A percentile compares a stretch with the other conserved stretches of the same genome.
phyloP scores from a whole-genome alignment of 1,140 invertebrate genomes.

The Delia radicum region DNA sequence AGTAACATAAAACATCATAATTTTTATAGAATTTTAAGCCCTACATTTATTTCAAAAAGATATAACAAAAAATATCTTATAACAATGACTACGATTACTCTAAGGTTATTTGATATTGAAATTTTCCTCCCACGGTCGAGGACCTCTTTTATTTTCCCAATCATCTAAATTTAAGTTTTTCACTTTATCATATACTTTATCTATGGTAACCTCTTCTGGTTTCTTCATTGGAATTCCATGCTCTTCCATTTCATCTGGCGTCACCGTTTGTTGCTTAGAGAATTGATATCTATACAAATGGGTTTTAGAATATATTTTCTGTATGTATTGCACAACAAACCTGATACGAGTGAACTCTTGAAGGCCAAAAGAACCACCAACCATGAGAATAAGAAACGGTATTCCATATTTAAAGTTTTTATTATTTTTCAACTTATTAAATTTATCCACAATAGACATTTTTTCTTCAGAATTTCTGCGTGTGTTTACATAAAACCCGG shows the following conservation, averaged over 20 bases:
- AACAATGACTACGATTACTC: background rate
- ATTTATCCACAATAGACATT: slow-evolving; percentile 37
- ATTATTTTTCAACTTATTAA: slow-evolving; percentile 38
- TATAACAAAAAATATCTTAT: too few species aligned
- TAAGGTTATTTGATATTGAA: background rate
- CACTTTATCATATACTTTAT: slow-evolving; percentile 72
- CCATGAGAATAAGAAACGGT: slow-evolving; percentile 67
- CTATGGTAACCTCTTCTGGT: slow-evolving; percentile 67
- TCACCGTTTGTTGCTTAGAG: slow-evolving; percentile 62
- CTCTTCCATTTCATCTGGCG: slow-evolving; percentile 65
- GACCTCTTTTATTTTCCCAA: slow-evolving; percentile 78
- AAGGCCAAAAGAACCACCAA: slow-evolving; percentile 71
- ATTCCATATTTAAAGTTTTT: slow-evolving; percentile 58
- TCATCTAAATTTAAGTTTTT: slow-evolving; percentile 72
- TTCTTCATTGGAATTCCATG: slow-evolving; percentile 67
- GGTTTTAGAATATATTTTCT: background rate
- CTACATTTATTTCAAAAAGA: too few species aligned
- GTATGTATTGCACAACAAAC: slow-evolving; percentile 46
- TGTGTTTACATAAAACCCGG: background rate
- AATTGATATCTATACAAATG: slow-evolving; percentile 67
- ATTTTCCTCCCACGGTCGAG: slow-evolving; percentile 75
- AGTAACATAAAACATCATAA: too few species aligned
- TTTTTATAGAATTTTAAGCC: too few species aligned
- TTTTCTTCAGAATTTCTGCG: background rate
- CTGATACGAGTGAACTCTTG: slow-evolving; percentile 68